Conservation (phyloP, 30 jellyfish, hydroid and myxozoan species). For the Chrysaora quinquecirrha region DNA sequence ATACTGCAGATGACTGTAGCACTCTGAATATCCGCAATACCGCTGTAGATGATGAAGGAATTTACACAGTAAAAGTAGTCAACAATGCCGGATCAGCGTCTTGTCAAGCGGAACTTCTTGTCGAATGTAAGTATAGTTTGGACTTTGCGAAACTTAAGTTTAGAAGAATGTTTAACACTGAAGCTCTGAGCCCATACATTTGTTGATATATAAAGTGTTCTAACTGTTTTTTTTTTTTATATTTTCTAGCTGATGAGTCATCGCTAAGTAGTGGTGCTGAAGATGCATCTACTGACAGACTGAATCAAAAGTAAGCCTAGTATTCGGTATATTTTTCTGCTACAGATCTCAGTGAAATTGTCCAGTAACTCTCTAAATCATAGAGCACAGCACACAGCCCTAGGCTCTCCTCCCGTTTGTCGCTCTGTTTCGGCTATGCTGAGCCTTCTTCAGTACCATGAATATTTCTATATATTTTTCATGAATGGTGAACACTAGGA, state of each 20-base stretch:
- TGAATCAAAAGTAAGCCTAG: constrained; percentile 33
- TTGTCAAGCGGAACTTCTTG: constrained; percentile 92
- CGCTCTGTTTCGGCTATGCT: no score
- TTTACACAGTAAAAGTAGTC: constrained; percentile 87
- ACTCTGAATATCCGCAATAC: constrained; percentile 68
- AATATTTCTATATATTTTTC: no score
- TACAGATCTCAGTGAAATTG: background rate
- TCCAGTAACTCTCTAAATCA: no score
- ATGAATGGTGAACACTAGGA: no score
- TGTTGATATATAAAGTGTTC: no score
- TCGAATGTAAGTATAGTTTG: constrained; percentile 80
- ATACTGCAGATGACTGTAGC: constrained; percentile 53
- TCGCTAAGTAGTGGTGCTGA: constrained; percentile 91
- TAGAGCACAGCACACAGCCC: no score
- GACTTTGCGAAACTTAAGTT: no score
- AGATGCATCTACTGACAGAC: constrained; percentile 60
- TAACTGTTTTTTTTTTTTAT: no score
- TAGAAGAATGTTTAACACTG: no score
- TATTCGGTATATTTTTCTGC: background rate
- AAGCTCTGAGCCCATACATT: no score
- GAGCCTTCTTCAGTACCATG: no score
- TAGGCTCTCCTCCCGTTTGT: no score
- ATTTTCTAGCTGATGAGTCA: constrained; percentile 91
- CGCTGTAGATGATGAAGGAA: constrained; percentile 90
- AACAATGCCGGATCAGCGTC: constrained; percentile 86